phyloP scores from a whole-genome alignment of 2,797 vertebrate species.

The Cygnus olor region DNA sequence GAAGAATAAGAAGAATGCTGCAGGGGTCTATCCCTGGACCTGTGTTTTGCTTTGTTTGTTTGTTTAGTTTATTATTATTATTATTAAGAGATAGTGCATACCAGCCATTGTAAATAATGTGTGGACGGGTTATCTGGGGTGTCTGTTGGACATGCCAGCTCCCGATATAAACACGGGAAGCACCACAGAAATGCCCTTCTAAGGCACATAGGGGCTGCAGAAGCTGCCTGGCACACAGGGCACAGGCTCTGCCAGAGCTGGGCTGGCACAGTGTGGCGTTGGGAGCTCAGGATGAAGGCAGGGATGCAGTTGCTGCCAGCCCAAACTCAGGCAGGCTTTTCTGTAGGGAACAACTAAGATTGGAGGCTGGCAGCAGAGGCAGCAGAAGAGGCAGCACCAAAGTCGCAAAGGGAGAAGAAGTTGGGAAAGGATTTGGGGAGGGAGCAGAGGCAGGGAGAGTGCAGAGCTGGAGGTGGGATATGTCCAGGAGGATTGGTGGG shows the following conservation, averaged over 20 bases:
- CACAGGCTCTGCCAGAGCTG: not conserved
- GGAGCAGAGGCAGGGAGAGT: not conserved
- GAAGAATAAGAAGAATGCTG: not conserved
- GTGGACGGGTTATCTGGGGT: rapidly evolving
- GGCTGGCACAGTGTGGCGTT: not conserved
- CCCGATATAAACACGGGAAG: not conserved
- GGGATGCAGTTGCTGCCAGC: rapidly evolving
- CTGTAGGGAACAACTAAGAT: not conserved
- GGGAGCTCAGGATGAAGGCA: not conserved
- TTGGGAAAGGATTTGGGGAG: not conserved
- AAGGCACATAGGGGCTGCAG: not conserved
- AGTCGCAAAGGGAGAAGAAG: not conserved
- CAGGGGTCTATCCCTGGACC: not conserved
- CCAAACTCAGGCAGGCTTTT: not conserved
- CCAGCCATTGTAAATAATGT: not conserved
- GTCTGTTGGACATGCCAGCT: rapidly evolving
- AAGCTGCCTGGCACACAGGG: not conserved
- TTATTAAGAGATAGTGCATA: not conserved
- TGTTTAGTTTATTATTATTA: no score
- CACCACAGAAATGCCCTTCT: not conserved
- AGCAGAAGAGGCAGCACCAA: not conserved
- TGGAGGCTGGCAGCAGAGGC: not conserved
- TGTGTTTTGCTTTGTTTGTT: no score
- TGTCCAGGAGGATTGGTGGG: not conserved
- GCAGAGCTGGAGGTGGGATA: not conserved